Conservation (phyloP, 2,113 vertebrate genomes). For the Puntigrus tetrazona region DNA sequence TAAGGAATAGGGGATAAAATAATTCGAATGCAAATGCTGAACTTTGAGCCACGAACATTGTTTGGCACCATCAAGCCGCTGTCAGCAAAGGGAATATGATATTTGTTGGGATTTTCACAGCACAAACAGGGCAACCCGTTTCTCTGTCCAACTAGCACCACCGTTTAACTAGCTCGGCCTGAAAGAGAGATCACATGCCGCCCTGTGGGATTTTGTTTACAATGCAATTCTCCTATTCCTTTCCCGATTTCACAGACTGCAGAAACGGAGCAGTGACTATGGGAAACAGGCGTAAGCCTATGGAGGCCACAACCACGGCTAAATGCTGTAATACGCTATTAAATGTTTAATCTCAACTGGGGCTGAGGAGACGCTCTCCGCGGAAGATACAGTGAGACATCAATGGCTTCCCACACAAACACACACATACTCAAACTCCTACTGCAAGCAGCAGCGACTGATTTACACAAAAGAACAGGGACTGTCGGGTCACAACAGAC, state of each 20-base stretch:
- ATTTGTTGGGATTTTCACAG: conserved; percentile 52
- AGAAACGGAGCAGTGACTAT: conserved; percentile 32
- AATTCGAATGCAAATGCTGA: conserved; percentile 60
- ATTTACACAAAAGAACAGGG: conserved; percentile 1
- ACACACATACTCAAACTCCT: conserved; percentile 57
- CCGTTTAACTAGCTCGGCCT: conserved; percentile 38
- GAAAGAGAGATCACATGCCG: conserved; percentile 43
- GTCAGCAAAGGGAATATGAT: conserved; percentile 45
- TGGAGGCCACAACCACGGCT: conserved; percentile 38
- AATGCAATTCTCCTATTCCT: conserved; percentile 49
- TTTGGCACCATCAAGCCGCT: conserved; percentile 51
- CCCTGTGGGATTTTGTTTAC: conserved; percentile 54
- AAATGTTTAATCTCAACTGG: conserved; percentile 52
- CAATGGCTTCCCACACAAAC: conserved; percentile 48
- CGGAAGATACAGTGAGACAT: conserved; percentile 45
- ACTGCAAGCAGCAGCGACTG: conserved; percentile 42
- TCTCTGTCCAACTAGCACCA: conserved; percentile 37
- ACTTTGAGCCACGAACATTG: conserved; percentile 57
- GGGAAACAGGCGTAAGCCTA: conserved; percentile 46
- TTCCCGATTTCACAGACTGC: conserved; percentile 47
- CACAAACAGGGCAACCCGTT: conserved; percentile 34
- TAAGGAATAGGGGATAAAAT: conserved; percentile 71
- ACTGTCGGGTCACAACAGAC: neutral
- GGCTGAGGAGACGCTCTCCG: conserved; percentile 40
- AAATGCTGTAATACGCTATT: conserved; percentile 54